Evolutionary conservation across 2,113 vertebrate species (phyloP), one percentile per base, ranked within the genome.

Genomic region (Pseudorasbora parva): DNA sequence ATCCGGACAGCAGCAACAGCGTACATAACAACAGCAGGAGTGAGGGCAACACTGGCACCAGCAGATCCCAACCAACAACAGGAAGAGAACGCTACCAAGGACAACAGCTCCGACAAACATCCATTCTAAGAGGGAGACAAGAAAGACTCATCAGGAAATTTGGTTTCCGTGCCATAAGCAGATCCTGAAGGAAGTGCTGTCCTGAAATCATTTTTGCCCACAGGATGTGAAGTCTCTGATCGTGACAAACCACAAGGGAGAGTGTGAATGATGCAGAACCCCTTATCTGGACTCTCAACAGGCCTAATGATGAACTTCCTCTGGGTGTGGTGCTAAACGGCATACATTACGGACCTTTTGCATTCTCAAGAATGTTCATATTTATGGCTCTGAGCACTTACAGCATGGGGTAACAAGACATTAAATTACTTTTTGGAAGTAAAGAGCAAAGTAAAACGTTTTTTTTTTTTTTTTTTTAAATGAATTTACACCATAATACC

Each of bases 31-130:
- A 90, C 98, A 99, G 92, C 98, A 99, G 88, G 96, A 98, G 86
- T 99, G 96, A 0, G 98, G 98, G 81, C 98, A 99, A 89, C 98
- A 99, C 91, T 99, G 98, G 90, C 98, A 99, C 97, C 98, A 99
- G 94, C 98, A 99, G 90, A 99, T 94, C 21, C 98, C 97, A 91
- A 97, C 88, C 89, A 99, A 84, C 3, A 98, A 89, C 86, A 98
- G 94, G 93, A 98, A 93, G 83, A 98, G 92, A 90, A 97, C 78
- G 0, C 94, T 91, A 9, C 97, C 97, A 84, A 98, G 91, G 84
- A 94, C 93, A 62, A 99, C 97, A 88, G 95, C 94, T 59, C 94
- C 97, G 66, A 99, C 98, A 88, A 99, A 99, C 49, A 93, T 96
- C 98, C 98, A 99, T 88, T 99, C 98, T 99, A 94, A 15, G 86